These are phyloP conservation scores for Alouatta palliata DNA, from an alignment of 2,113 vertebrate genomes.

Conservation along the genomic window DNA sequence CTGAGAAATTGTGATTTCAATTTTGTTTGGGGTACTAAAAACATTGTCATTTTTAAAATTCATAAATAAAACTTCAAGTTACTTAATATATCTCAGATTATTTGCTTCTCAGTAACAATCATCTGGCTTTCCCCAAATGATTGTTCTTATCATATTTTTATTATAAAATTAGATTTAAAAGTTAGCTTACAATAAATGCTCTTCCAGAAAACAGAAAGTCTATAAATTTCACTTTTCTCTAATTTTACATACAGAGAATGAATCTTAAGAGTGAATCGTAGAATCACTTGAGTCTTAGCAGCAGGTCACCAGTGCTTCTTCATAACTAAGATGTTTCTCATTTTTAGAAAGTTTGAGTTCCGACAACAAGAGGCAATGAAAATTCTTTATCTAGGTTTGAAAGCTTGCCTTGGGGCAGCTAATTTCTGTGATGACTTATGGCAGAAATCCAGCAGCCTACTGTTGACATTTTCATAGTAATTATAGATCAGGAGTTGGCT, in stretches of 20 bases:
- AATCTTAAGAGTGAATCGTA: not conserved
- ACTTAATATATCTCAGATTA: not conserved
- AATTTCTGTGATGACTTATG: slow-evolving; percentile 8
- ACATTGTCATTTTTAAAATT: not conserved
- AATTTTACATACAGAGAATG: not conserved
- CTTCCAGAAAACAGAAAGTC: not conserved
- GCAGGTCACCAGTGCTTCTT: not conserved
- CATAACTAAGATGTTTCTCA: not conserved
- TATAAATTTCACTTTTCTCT: not conserved
- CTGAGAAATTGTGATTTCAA: not conserved
- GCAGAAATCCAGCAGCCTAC: slow-evolving; percentile 3
- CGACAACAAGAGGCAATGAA: not conserved
- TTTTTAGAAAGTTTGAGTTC: slow-evolving; percentile 18
- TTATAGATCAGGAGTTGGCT: slow-evolving; percentile 54
- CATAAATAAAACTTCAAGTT: not conserved
- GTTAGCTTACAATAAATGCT: not conserved
- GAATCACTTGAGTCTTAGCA: not conserved
- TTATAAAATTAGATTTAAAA: not conserved
- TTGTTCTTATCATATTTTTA: not conserved
- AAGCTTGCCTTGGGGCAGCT: not conserved
- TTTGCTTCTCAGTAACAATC: not conserved
- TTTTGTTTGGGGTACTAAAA: not conserved
- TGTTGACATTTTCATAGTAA: slow-evolving; percentile 53
- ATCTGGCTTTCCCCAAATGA: not conserved
- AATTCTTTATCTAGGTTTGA: not conserved